Percentiles rank a stretch among this genome's conserved stretches.
These are phyloP conservation scores for Thamnophis sirtalis DNA, from an alignment of 2,113 vertebrate genomes.

Conservation along the genomic window DNA sequence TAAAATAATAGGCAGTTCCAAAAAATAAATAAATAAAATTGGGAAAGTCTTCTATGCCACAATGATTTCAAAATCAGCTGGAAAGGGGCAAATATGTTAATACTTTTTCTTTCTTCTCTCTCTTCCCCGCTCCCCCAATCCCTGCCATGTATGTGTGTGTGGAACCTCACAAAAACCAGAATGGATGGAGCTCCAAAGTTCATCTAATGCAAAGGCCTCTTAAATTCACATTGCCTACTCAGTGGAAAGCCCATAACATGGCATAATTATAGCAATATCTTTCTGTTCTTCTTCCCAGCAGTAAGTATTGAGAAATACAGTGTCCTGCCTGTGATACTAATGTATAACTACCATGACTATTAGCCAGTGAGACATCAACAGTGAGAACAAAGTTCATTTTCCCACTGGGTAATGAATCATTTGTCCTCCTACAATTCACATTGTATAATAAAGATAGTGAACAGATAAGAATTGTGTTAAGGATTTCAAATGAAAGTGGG, in stretches of 20 bases:
- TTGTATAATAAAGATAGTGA: not conserved
- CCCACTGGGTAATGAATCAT: not conserved
- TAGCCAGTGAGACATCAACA: not conserved
- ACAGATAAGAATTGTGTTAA: not conserved
- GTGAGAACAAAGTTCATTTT: not conserved
- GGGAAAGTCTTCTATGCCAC: not conserved
- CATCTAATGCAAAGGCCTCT: not conserved
- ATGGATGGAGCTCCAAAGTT: not conserved
- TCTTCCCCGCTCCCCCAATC: not conserved
- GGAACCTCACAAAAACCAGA: not conserved
- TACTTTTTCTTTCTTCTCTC: not conserved
- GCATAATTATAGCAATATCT: not conserved
- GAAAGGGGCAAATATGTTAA: not conserved
- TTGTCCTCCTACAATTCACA: not conserved
- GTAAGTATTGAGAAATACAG: not conserved
- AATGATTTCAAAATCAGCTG: not conserved
- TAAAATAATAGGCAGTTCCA: not conserved
- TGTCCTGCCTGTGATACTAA: not conserved
- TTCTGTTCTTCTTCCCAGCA: not conserved
- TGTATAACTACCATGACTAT: not conserved
- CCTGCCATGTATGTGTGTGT: not conserved
- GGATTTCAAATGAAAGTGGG: not conserved
- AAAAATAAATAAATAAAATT: not conserved
- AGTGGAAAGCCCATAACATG: not conserved
- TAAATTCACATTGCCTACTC: not conserved